A percentile compares a stretch with the other conserved stretches of the same genome.
Conservation (phyloP, 1,140 invertebrate species). For the Heterodera carotae region DNA sequence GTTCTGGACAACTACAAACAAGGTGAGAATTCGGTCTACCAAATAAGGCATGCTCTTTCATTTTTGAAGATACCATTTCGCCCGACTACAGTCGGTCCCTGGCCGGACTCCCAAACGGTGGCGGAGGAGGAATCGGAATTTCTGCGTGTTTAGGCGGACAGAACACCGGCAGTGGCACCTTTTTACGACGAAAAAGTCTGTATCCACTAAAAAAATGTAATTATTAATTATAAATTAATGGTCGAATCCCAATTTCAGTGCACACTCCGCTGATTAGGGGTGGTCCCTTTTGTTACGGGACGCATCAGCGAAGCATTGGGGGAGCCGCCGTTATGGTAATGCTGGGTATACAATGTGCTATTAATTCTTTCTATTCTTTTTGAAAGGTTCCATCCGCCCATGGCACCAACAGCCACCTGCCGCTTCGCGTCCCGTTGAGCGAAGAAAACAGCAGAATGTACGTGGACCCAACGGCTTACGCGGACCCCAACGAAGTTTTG, state of each 20-base stretch:
- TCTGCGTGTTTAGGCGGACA: neutral
- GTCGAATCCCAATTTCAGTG: slow-evolving; percentile 41
- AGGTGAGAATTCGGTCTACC: slow-evolving; percentile 40
- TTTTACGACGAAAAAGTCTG: slow-evolving; percentile 23
- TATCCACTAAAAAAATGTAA: too few species aligned
- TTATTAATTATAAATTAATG: neutral
- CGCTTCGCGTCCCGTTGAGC: neutral
- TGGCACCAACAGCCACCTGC: neutral
- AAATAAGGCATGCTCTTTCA: neutral
- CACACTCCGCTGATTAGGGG: slow-evolving; percentile 53
- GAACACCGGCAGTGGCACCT: slow-evolving; percentile 3
- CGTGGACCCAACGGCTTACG: slow-evolving; percentile 64
- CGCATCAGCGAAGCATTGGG: neutral
- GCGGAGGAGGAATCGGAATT: slow-evolving; percentile 12
- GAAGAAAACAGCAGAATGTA: slow-evolving; percentile 36
- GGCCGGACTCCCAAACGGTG: slow-evolving; percentile 15
- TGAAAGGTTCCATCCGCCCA: neutral
- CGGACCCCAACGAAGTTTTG: slow-evolving; percentile 61
- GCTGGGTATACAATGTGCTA: neutral
- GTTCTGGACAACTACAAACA: slow-evolving; percentile 64
- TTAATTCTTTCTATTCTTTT: neutral
- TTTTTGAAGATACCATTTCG: slow-evolving; percentile 28
- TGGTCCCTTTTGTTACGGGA: neutral
- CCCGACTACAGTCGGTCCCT: slow-evolving; percentile 46
- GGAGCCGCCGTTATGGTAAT: slow-evolving; percentile 17